phyloP scores from a whole-genome alignment of 2,113 vertebrate species.

The Columba janthina region DNA sequence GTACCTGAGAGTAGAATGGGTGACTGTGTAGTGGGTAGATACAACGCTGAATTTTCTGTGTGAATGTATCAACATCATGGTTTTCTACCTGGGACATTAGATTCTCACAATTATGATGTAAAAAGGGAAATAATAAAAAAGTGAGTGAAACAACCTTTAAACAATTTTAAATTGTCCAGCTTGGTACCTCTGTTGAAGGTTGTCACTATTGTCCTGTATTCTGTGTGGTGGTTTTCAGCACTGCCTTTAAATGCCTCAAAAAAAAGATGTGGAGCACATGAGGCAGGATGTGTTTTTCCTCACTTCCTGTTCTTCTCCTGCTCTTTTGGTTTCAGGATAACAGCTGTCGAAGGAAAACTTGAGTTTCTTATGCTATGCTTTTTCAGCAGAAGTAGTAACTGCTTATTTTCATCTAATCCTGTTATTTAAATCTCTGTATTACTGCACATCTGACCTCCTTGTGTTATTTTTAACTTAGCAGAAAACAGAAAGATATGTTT shows the following conservation, averaged over 20 bases:
- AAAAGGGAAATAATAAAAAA: neutral
- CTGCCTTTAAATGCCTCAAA: neutral
- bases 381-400: conserved; percentile 26
- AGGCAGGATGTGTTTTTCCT: neutral
- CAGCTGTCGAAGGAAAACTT: neutral
- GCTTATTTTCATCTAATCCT: conserved; percentile 5
- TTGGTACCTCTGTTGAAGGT: neutral
- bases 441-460: neutral
- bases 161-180: neutral
- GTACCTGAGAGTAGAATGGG: neutral
- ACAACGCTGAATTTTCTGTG: neutral
- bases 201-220: neutral
- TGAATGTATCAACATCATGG: fast-evolving
- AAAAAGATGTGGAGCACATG: neutral
- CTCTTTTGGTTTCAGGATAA: neutral
- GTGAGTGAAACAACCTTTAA: neutral
- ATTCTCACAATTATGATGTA: neutral
- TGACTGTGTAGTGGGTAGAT: neutral
- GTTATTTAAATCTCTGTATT: conserved; percentile 28
- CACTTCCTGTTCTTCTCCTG: neutral
- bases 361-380: neutral
- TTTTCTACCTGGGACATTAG: neutral
- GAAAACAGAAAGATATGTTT: conserved; percentile 14
- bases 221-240: neutral
- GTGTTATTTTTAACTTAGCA: conserved; percentile 49